A percentile compares a stretch with the other conserved stretches of the same genome.
Evolutionary conservation across 2,888 invertebrate species (phyloP).

Genomic region (Schizaphis graminum): DNA sequence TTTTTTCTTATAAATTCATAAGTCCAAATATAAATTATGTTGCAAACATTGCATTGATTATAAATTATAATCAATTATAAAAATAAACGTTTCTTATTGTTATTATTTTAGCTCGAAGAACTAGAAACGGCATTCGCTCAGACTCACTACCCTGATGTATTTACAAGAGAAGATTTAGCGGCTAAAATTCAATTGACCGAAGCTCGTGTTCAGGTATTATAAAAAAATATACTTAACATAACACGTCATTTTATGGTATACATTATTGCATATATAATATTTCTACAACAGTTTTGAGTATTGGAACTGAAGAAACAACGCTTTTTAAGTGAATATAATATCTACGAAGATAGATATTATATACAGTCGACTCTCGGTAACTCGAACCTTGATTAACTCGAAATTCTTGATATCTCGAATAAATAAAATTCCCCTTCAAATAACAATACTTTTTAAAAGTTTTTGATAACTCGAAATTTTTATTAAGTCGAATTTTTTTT

Average conservation of each 20-base stretch:
- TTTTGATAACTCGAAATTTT: no score
- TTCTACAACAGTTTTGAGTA: not conserved
- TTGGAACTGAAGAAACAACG: not conserved
- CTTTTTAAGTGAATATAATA: not conserved
- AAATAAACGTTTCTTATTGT: not conserved
- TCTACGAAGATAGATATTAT: not conserved
- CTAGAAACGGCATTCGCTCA: conserved; percentile 97
- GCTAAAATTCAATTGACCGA: conserved; percentile 95
- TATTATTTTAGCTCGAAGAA: conserved; percentile 83
- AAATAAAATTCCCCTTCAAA: no score
- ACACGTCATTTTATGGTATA: not conserved
- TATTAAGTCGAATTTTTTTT: no score
- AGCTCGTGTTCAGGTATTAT: conserved; percentile 88
- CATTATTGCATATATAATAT: not conserved
- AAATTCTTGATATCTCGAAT: no score
- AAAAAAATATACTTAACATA: not conserved
- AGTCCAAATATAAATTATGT: not conserved
- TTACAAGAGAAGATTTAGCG: conserved; percentile 92
- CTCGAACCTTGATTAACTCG: no score
- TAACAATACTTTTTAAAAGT: no score
- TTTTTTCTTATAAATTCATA: not conserved
- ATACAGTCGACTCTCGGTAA: no score
- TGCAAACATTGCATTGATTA: not conserved
- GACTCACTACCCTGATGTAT: conserved; percentile 98
- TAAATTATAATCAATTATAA: not conserved